Conservation (phyloP, 2,797 vertebrate genomes). For the Muscicapa striata region DNA sequence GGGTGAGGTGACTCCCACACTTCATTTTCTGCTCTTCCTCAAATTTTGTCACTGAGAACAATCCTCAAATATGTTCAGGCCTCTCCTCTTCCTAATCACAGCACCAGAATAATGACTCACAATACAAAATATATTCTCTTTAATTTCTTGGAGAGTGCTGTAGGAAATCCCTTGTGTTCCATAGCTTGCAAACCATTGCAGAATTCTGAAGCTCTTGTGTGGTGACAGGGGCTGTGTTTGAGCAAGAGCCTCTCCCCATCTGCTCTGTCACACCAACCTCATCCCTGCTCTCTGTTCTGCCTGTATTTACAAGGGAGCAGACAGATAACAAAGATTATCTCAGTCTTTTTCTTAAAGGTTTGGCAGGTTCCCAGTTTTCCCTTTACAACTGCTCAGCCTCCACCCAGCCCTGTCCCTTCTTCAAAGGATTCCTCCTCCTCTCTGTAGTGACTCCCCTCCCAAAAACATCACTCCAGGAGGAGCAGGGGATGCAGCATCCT, state of each 20-base stretch:
- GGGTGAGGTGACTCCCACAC: neutral
- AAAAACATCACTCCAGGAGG: neutral
- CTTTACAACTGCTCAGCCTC: neutral
- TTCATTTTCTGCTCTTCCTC: neutral
- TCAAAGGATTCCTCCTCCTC: neutral
- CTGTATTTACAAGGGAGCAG: neutral
- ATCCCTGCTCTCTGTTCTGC: neutral
- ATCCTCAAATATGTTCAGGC: neutral
- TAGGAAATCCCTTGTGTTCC: neutral
- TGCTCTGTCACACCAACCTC: neutral
- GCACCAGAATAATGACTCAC: neutral
- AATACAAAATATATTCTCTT: neutral
- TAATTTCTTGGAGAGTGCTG: neutral
- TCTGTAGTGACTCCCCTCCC: fast-evolving
- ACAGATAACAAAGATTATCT: neutral
- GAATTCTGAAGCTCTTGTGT: neutral
- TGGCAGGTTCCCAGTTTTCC: neutral
- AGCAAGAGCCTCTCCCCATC: neutral
- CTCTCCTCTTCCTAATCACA: neutral
- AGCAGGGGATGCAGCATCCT: neutral
- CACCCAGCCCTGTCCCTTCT: neutral
- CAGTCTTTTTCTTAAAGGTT: neutral
- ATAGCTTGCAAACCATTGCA: neutral
- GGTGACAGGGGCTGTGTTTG: neutral
- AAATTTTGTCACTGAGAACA: neutral